Evolutionary conservation across 2,113 vertebrate genomes (phyloP), one percentile per base, ranked within the genome.

Genomic region (Furnarius figulus): DNA sequence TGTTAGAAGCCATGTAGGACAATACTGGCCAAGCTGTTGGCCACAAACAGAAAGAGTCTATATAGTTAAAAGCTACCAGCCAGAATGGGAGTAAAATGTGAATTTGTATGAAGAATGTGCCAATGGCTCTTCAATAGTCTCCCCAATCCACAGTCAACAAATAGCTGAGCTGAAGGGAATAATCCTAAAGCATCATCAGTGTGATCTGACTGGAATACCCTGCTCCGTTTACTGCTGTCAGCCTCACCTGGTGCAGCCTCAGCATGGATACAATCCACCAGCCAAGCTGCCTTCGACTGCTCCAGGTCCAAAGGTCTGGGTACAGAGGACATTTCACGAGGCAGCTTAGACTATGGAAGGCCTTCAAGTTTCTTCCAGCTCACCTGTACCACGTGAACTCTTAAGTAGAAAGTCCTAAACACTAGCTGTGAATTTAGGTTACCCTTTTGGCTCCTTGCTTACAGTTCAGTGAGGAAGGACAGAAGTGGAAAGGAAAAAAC

Each of bases 251-350:
- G 21, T 1, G 2, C 2, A 10, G 23, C 15, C 33, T 72, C 1
- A 0, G 15, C 1, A 1, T 12, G 30, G 53, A 35, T 50, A 33
- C 1, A 1, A 46, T 28, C 23, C 0, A 0, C 7, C 27, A 92
- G 39, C 74, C 47, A 59, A 44, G 39, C 39, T 11, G 33, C 23
- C 59, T 72, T 18, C 18, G 20, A 5, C 35, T 50, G 58, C 31
- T 37, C 27, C 37, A 39, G 16, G 31, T 53, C 37, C 79, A 73
- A 88, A 88, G 58, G 16, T 47, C 79, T 21, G 44, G 21, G 22
- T 28, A 44, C 63, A 53, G 0, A 0, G 0, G 31, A 37, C 6
- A 1, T 24, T 27, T 50, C 0, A 5, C 8, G 7, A 87, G 28
- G 35, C 47, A 71, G 17, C 28, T 24, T 7, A 31, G 35, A 22